Evolutionary conservation across 2,797 vertebrate species (phyloP), one percentile per base, ranked within the genome.

Genomic region (Astyanax mexicanus): DNA sequence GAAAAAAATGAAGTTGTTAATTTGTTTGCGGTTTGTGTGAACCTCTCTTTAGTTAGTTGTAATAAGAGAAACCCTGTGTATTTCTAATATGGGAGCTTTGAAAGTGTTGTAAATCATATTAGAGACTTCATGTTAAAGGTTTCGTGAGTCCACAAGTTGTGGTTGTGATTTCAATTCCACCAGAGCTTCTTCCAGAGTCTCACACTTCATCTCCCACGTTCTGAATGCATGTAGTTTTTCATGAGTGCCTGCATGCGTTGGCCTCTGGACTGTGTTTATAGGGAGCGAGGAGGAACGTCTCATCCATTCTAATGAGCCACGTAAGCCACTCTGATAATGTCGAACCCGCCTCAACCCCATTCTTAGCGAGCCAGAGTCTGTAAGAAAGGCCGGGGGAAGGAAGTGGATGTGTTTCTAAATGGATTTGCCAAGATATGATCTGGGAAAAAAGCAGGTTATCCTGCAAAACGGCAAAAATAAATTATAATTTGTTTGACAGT

Each of bases 201-300:
- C n/a, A n/a, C n/a, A n/a, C n/a, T n/a, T 32, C n/a, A 13, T 19
- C 35, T 57, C n/a, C n/a, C n/a, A n/a, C n/a, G n/a, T 19, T 64
- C 37, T 47, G 19, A 40, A n/a, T n/a, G n/a, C n/a, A n/a, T n/a
- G 15, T 8, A 2, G 49, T 9, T n/a, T 6, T 49, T 3, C n/a
- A 19, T 4, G 49, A 25, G 19, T 12, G 21, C n/a, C 49, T 12
- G 49, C 19, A 3, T 6, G 52, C 52, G 27, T 32, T 29, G 52
- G 52, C 52, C 21, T 37, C n/a, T 4, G 58, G 66, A 52, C 65
- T 81, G 82, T 81, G 32, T 85, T 89, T 83, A 76, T 61, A 35
- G 81, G 37, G 75, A 64, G 52, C 17, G 13, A 73, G 32, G 25
- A 38, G 21, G 8, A 58, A 21, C 29, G 35, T 58, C 6, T 29